Conservation (phyloP, 2,888 invertebrate species). For the Brachylomia viminalis region DNA sequence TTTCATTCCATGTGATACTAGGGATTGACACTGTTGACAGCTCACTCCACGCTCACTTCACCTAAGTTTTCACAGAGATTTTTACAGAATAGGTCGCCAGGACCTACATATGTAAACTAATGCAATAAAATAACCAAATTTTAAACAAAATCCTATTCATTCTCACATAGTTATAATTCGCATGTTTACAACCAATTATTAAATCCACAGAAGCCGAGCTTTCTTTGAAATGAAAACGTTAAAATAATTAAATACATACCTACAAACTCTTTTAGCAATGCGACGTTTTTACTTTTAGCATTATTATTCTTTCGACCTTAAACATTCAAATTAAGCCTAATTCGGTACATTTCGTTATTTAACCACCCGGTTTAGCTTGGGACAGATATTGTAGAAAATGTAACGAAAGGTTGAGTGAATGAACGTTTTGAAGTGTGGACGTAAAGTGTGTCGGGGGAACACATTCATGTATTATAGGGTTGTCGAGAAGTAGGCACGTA, state of each 20-base stretch:
- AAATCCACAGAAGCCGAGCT: conserved; percentile 54
- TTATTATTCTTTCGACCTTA: conserved; percentile 39
- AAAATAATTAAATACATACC: conserved; percentile 62
- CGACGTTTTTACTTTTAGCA: conserved; percentile 46
- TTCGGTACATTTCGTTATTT: conserved; percentile 40
- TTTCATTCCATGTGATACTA: no score
- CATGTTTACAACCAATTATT: conserved; percentile 63
- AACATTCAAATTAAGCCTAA: conserved; percentile 26
- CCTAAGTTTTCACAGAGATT: no score
- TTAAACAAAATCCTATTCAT: conserved; percentile 52
- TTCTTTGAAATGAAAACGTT: conserved; percentile 65
- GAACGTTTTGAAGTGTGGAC: conserved; percentile 48
- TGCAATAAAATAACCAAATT: conserved; percentile 37
- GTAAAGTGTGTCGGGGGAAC: conserved; percentile 22
- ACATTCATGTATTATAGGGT: conserved; percentile 30
- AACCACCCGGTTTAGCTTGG: conserved; percentile 32
- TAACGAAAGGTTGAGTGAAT: conserved; percentile 43
- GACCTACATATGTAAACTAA: conserved; percentile 5
- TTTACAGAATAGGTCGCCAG: no score
- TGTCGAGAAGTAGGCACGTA: conserved; percentile 42
- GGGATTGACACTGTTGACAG: no score
- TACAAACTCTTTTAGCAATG: conserved; percentile 51
- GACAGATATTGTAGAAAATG: conserved; percentile 20
- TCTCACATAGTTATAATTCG: conserved; percentile 58
- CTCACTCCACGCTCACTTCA: no score